Conservation (phyloP, 2,113 vertebrate species). For the Rhizomys pruinosus region DNA sequence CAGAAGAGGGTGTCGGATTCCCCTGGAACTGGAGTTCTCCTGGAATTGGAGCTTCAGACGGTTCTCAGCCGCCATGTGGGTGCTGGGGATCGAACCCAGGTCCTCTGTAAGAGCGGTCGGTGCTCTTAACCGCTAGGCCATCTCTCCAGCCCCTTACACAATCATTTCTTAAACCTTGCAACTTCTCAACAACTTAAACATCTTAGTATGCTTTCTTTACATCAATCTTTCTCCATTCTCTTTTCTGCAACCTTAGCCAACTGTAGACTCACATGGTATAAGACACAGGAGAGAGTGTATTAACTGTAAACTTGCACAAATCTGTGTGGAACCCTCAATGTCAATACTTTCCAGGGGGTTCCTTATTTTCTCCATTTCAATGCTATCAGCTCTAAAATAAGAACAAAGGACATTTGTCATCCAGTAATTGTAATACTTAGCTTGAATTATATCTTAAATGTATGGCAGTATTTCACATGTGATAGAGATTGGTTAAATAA, state of each 20-base stretch:
- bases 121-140: no score
- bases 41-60: no score
- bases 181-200: not conserved
- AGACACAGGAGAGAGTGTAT: not conserved
- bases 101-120: no score
- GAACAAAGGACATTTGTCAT: not conserved
- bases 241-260: not conserved
- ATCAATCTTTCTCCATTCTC: not conserved
- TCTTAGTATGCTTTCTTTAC: not conserved
- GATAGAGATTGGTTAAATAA: not conserved
- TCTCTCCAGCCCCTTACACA: no score
- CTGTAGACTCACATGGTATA: not conserved
- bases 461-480: not conserved
- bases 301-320: not conserved
- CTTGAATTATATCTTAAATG: not conserved
- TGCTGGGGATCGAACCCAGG: no score
- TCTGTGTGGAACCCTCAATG: not conserved
- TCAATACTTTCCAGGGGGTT: not conserved
- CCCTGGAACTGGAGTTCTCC: no score
- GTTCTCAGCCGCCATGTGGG: no score
- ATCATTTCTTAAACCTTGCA: not conserved
- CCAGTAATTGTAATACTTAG: not conserved
- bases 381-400: not conserved
- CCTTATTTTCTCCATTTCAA: not conserved
- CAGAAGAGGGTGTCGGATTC: no score